Conservation (phyloP, 2,113 vertebrate genomes). For the Myanophis thanlyinensis region DNA sequence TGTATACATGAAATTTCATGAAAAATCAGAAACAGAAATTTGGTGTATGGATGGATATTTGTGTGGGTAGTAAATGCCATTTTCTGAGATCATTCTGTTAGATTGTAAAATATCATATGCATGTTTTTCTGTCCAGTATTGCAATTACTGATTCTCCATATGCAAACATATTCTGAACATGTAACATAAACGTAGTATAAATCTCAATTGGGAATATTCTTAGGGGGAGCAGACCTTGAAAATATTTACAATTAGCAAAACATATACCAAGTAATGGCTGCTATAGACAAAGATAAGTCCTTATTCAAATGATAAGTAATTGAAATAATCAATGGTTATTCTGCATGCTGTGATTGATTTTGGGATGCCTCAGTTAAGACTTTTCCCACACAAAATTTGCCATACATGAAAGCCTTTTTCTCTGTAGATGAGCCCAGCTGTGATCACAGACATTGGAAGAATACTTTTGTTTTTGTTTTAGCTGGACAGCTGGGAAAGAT, state of each 20-base stretch:
- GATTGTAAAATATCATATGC: neutral
- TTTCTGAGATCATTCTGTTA: neutral
- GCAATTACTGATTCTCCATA: neutral
- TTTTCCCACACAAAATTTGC: conserved; percentile 22
- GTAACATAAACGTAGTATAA: conserved; percentile 4
- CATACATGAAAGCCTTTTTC: conserved; percentile 47
- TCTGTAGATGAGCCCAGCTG: conserved; percentile 9
- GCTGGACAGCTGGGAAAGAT: neutral
- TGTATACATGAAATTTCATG: neutral
- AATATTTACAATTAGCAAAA: neutral
- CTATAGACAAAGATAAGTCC: conserved; percentile 4
- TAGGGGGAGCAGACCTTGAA: neutral
- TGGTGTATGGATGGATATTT: neutral
- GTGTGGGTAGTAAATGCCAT: neutral
- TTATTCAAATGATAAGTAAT: conserved; percentile 34
- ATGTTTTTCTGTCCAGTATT: neutral
- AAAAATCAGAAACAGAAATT: neutral
- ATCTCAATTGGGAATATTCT: neutral
- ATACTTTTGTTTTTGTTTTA: conserved; percentile 24
- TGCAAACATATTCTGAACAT: conserved; percentile 23
- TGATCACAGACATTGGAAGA: conserved; percentile 25
- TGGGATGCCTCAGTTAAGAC: conserved; percentile 53
- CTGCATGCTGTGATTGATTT: conserved; percentile 62
- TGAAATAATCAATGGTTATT: conserved; percentile 42
- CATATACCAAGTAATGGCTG: neutral